Conservation (phyloP, 2,113 vertebrate species). For the Pelobates fuscus region DNA sequence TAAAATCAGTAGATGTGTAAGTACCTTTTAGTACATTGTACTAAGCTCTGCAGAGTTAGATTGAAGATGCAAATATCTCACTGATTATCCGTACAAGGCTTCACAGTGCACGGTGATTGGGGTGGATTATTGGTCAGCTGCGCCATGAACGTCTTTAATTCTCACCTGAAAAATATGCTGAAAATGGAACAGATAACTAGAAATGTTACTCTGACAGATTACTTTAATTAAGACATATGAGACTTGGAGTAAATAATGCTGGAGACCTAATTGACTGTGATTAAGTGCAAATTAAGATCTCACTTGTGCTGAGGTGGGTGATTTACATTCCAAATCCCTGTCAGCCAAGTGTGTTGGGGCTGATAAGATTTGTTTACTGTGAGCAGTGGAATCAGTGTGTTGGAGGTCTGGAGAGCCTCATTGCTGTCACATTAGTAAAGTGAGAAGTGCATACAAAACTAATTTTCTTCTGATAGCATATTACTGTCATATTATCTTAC, state of each 20-base stretch:
- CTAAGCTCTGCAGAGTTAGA: no score
- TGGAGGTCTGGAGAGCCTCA: constrained; percentile 53
- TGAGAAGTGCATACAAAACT: not conserved
- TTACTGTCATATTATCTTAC: no score
- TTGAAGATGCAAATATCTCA: no score
- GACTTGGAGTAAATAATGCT: constrained; percentile 75
- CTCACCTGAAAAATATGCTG: constrained; percentile 24
- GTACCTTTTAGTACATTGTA: no score
- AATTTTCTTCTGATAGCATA: no score
- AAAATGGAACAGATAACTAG: constrained; percentile 20
- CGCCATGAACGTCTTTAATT: not conserved
- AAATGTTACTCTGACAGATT: constrained; percentile 53
- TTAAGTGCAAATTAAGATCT: constrained; percentile 81
- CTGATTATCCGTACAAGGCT: no score
- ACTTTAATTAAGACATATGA: constrained; percentile 75
- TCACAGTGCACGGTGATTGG: no score
- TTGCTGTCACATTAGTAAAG: constrained; percentile 22
- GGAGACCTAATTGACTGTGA: constrained; percentile 72
- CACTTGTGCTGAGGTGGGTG: constrained; percentile 65
- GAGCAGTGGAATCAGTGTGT: constrained; percentile 49
- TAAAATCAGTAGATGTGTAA: no score
- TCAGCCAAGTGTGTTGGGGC: constrained; percentile 61
- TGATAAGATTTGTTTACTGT: constrained; percentile 65
- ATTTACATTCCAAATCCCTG: constrained; percentile 70
- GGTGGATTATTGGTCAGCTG: no score